These are phyloP conservation scores for Stramonita haemastoma DNA, from an alignment of 2,888 invertebrate species.

Conservation along the genomic window DNA sequence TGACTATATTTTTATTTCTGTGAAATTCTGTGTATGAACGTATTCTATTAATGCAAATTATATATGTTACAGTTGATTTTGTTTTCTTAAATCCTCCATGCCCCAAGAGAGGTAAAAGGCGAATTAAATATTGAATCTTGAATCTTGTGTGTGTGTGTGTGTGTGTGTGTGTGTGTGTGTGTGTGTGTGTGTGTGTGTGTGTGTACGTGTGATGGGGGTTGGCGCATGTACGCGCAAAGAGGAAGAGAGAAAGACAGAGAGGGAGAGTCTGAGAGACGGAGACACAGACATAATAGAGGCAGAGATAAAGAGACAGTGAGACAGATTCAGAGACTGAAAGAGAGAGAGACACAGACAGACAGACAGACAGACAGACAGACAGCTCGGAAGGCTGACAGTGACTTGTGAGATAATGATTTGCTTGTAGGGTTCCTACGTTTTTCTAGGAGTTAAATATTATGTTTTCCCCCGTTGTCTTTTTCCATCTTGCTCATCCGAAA, in stretches of 20 bases:
- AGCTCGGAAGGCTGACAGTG: background rate
- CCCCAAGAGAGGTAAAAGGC: no score
- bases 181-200: background rate
- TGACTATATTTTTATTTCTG: no score
- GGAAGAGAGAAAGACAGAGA: background rate
- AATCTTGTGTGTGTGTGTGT: background rate
- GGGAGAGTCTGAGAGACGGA: background rate
- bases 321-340: background rate
- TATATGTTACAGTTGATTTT: no score
- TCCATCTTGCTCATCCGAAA: no score
- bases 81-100: no score
- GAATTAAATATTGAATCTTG: no score
- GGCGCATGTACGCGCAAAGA: background rate
- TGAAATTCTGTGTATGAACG: no score
- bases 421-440: no score
- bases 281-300: background rate
- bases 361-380: conserved; percentile 1
- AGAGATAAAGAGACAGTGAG: background rate
- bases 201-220: background rate
- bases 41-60: no score
- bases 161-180: background rate
- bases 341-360: background rate
- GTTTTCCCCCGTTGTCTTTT: no score
- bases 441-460: no score
- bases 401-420: background rate